phyloP scores from a whole-genome alignment of 2,113 vertebrate species.

The Pantherophis guttatus region DNA sequence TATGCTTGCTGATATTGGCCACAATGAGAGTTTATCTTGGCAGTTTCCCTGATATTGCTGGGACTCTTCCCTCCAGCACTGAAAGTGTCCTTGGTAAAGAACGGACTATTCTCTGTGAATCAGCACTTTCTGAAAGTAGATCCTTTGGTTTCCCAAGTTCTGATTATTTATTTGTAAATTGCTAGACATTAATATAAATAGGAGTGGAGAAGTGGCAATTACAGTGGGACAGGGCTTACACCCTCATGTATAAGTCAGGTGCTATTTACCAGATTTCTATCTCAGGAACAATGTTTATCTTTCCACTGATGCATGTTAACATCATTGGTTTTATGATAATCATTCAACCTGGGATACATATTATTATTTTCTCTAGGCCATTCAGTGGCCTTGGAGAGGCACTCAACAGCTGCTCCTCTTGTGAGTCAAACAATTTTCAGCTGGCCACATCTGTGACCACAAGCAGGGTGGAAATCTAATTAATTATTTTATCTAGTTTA shows the following conservation, averaged over 20 bases:
- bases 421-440: not conserved
- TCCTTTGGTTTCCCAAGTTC: not conserved
- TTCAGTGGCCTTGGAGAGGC: not conserved
- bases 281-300: not conserved
- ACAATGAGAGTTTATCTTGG: not conserved
- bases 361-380: not conserved
- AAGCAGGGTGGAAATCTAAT: not conserved
- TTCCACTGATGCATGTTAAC: not conserved
- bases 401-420: not conserved
- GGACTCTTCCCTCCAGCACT: not conserved
- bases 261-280: not conserved
- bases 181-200: not conserved
- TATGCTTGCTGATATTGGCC: not conserved
- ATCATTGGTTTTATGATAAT: not conserved
- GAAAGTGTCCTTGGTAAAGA: not conserved
- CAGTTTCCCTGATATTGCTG: not conserved
- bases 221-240: not conserved
- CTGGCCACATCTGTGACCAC: not conserved
- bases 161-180: not conserved
- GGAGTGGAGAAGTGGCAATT: not conserved
- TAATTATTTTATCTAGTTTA: not conserved
- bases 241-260: not conserved
- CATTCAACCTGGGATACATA: not conserved
- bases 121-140: not conserved
- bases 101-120: not conserved